These are phyloP conservation scores for Sternarchorhynchus goeldii DNA, from an alignment of 2,797 vertebrate genomes.

Conservation along the genomic window DNA sequence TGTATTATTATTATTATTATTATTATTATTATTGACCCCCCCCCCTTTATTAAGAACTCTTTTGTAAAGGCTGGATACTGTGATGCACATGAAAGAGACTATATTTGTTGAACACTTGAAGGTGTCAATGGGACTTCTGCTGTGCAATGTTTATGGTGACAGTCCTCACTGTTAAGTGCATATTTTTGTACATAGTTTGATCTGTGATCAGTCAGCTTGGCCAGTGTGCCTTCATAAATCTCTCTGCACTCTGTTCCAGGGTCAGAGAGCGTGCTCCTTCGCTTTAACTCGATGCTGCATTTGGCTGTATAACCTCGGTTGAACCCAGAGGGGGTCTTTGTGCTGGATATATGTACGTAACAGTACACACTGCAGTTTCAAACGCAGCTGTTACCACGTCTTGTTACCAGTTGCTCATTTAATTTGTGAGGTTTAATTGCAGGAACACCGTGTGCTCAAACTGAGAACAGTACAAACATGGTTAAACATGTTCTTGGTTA, in stretches of 20 bases:
- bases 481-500: neutral
- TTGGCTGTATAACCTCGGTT: conserved; percentile 50
- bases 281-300: conserved; percentile 57
- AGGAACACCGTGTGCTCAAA: neutral
- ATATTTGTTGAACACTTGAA: conserved; percentile 56
- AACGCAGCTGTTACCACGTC: conserved; percentile 1
- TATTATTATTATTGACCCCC: too few species aligned
- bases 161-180: conserved; percentile 63
- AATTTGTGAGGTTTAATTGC: conserved; percentile 18
- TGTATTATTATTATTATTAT: neutral
- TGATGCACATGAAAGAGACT: conserved; percentile 28
- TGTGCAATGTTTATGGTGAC: conserved; percentile 70
- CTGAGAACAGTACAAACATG: neutral
- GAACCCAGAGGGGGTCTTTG: conserved; percentile 36
- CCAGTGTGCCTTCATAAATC: conserved; percentile 58
- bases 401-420: conserved; percentile 12
- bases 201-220: conserved; percentile 46
- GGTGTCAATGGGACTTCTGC: conserved; percentile 56
- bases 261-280: conserved; percentile 49
- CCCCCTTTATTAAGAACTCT: conserved; percentile 21
- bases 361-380: neutral
- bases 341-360: conserved; percentile 23
- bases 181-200: conserved; percentile 57
- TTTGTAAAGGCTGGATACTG: conserved; percentile 43
- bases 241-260: conserved; percentile 48